Conservation (phyloP, 1,140 invertebrate genomes). For the Calliphora vicina region DNA sequence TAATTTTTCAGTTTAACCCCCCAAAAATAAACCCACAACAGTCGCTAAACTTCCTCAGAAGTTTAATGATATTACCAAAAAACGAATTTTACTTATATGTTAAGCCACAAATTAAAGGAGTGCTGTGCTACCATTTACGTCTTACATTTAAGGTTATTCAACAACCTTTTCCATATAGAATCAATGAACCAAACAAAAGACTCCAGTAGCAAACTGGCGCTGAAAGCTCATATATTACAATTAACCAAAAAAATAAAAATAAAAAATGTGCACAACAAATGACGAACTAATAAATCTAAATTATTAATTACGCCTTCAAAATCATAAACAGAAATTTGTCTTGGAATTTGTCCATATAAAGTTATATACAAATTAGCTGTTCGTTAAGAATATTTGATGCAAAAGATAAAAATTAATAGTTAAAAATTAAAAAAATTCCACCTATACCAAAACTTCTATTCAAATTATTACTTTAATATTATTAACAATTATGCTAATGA, state of each 20-base stretch:
- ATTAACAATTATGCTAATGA: background rate
- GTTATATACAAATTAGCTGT: background rate
- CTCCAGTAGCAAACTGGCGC: background rate
- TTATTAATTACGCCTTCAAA: background rate
- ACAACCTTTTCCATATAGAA: background rate
- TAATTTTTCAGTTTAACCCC: background rate
- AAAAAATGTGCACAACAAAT: background rate
- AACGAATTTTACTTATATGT: background rate
- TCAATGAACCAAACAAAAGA: background rate
- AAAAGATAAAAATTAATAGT: background rate
- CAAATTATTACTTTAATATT: too few species aligned
- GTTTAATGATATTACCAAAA: background rate
- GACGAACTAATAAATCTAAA: background rate
- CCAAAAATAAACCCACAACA: background rate
- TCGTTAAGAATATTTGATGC: background rate
- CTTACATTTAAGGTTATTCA: background rate
- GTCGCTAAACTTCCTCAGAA: background rate
- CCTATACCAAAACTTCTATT: background rate
- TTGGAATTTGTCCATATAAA: background rate
- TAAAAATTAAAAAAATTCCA: background rate
- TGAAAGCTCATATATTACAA: background rate
- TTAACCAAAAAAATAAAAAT: constrained; percentile 11
- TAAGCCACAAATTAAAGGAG: background rate
- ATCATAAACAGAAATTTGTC: background rate
- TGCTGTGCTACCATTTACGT: background rate